phyloP scores from a whole-genome alignment of 2,888 invertebrate genomes.

The Cosmia pyralina region DNA sequence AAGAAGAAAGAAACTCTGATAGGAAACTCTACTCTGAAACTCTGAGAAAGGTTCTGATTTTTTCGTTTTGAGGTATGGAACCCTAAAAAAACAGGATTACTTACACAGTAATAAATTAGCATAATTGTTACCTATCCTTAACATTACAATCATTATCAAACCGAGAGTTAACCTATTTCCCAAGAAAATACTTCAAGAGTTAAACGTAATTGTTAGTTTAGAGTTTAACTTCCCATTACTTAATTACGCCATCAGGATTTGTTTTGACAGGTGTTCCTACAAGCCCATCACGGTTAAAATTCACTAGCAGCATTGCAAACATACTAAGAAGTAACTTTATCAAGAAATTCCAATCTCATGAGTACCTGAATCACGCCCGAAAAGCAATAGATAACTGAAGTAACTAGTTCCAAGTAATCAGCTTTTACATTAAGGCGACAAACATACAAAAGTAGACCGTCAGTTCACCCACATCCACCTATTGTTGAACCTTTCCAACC shows the following conservation, averaged over 20 bases:
- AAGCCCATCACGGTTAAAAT: not conserved
- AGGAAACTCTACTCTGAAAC: too few species aligned
- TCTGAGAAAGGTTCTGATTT: too few species aligned
- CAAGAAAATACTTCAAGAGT: not conserved
- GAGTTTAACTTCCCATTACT: not conserved
- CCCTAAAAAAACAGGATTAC: not conserved
- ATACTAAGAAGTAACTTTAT: not conserved
- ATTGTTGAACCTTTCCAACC: conserved; percentile 25
- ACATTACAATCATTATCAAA: not conserved
- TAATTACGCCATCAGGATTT: not conserved
- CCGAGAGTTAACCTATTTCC: too few species aligned
- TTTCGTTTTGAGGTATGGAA: too few species aligned
- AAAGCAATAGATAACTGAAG: not conserved
- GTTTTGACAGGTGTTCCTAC: not conserved
- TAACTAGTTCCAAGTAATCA: conserved; percentile 20
- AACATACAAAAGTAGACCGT: conserved; percentile 17
- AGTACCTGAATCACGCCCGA: not conserved
- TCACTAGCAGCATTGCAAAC: conserved; percentile 10
- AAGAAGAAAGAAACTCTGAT: too few species aligned
- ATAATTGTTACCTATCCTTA: not conserved
- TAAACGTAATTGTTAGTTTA: not conserved
- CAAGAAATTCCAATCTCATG: conserved; percentile 8
- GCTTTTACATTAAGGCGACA: conserved; percentile 13
- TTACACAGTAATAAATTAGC: not conserved
- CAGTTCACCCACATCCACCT: conserved; percentile 3